Evolutionary conservation across 2,888 invertebrate genomes (phyloP).

Genomic region (Sarcophaga variegata): DNA sequence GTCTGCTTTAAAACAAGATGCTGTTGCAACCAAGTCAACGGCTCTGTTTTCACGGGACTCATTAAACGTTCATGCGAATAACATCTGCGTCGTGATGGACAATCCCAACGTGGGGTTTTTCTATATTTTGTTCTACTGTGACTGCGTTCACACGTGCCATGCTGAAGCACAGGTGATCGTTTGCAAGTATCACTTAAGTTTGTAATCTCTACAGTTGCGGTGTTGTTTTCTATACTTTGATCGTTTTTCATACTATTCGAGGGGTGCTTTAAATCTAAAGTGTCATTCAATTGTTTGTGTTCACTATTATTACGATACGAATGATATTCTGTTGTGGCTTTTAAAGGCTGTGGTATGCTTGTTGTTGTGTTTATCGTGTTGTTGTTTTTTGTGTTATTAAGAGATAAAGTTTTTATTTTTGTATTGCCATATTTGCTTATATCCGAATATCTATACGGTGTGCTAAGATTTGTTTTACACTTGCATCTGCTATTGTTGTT

Average conservation of each 20-base stretch:
- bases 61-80: constrained; percentile 57
- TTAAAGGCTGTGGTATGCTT: constrained; percentile 61
- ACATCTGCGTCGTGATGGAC: constrained; percentile 28
- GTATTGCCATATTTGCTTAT: constrained; percentile 60
- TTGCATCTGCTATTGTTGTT: constrained; percentile 17
- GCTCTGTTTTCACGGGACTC: constrained; percentile 76
- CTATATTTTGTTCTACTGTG: constrained; percentile 43
- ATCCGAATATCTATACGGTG: constrained; percentile 32
- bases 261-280: constrained; percentile 74
- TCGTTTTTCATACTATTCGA: constrained; percentile 18
- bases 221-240: constrained; percentile 7
- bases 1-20: constrained; percentile 80
- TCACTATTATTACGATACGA: constrained; percentile 67
- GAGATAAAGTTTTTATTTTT: constrained; percentile 27
- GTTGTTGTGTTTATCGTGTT: constrained; percentile 38
- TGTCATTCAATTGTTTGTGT: constrained; percentile 72
- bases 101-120: constrained; percentile 50
- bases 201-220: constrained; percentile 22
- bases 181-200: constrained; percentile 17
- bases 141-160: constrained; percentile 30
- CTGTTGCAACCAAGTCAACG: constrained; percentile 81
- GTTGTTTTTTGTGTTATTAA: constrained; percentile 12
- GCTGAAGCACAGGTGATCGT: constrained; percentile 10
- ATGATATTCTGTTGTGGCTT: constrained; percentile 45
- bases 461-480: constrained; percentile 28